phyloP scores from a whole-genome alignment of 2,888 invertebrate genomes.

The Allolobophora icterica region DNA sequence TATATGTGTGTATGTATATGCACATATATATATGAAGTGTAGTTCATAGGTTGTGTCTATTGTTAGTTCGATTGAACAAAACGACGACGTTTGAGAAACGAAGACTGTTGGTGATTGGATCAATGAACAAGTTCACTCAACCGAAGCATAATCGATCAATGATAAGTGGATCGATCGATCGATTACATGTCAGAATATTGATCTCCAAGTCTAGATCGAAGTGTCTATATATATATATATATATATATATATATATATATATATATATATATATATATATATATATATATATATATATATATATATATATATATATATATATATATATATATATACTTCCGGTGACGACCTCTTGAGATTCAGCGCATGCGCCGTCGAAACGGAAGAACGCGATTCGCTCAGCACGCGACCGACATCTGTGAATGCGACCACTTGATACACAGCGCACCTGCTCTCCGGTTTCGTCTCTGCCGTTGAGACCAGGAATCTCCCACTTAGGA shows the following conservation, averaged over 20 bases:
- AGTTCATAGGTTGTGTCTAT: background rate
- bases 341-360: background rate
- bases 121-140: background rate
- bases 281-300: too few species aligned
- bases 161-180: background rate
- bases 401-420: background rate
- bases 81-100: background rate
- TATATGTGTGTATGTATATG: background rate
- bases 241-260: too few species aligned
- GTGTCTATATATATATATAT: background rate
- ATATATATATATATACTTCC: background rate
- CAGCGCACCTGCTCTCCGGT: background rate
- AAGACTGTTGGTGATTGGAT: background rate
- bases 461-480: background rate
- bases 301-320: too few species aligned
- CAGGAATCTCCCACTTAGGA: background rate
- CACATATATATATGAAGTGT: background rate
- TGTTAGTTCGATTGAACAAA: background rate
- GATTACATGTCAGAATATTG: background rate
- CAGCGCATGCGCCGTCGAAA: background rate
- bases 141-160: background rate
- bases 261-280: too few species aligned
- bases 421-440: background rate
- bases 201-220: too few species aligned
- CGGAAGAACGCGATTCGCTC: background rate